These are phyloP conservation scores for Pantelozetes paolii DNA, from an alignment of 2,888 invertebrate genomes.

Conservation along the genomic window DNA sequence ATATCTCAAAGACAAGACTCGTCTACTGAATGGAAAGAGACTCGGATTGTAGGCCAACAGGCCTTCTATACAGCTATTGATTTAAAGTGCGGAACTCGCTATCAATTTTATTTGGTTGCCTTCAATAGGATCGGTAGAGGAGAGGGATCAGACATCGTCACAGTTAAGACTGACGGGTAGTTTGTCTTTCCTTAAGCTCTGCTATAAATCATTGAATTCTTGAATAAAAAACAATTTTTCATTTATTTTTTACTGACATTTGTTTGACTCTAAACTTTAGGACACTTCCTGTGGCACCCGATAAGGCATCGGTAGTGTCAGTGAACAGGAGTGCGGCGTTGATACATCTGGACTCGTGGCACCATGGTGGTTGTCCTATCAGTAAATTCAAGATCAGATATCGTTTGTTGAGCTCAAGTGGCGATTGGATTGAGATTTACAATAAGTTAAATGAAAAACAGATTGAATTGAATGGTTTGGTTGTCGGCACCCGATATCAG, in stretches of 20 bases:
- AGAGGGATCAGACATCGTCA: slow-evolving; percentile 51
- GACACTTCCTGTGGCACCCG: slow-evolving; percentile 52
- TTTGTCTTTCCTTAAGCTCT: not conserved
- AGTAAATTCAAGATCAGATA: slow-evolving; percentile 48
- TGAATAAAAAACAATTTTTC: slow-evolving; percentile 1
- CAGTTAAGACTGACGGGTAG: slow-evolving; percentile 53
- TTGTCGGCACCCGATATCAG: slow-evolving; percentile 53
- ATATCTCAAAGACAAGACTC: slow-evolving; percentile 44
- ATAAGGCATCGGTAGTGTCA: slow-evolving; percentile 50
- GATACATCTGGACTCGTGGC: slow-evolving; percentile 52
- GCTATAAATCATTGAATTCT: slow-evolving; percentile 13
- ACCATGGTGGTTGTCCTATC: slow-evolving; percentile 53
- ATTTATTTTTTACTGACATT: not conserved
- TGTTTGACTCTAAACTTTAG: not conserved
- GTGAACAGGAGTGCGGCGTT: slow-evolving; percentile 52
- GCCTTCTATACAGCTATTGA: slow-evolving; percentile 45
- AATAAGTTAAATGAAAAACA: slow-evolving; percentile 45
- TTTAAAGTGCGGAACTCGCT: slow-evolving; percentile 53
- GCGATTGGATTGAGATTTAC: slow-evolving; percentile 42
- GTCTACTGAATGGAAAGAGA: slow-evolving; percentile 46
- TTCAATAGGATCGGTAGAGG: slow-evolving; percentile 53
- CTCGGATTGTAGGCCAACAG: slow-evolving; percentile 47
- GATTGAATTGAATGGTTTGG: slow-evolving; percentile 49
- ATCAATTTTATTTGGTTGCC: slow-evolving; percentile 53
- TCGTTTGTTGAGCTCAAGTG: slow-evolving; percentile 41